A percentile compares a stretch with the other conserved stretches of the same genome.
These are phyloP conservation scores for Sebastes wilsoni DNA, from an alignment of 2,797 vertebrate genomes.

Conservation along the genomic window DNA sequence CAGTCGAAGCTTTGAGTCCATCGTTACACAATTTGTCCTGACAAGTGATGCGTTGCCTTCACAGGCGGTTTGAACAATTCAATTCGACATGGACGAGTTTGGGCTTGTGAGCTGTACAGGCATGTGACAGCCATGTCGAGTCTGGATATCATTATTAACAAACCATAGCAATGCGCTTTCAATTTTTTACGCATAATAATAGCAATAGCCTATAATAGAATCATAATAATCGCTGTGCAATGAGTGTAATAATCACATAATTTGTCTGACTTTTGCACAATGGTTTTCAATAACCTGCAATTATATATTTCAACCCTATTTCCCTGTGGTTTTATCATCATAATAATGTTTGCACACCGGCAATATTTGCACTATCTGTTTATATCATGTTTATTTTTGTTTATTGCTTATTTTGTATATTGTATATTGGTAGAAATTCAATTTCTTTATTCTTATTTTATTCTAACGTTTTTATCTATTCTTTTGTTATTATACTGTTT, in stretches of 20 bases:
- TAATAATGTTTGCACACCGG: no score
- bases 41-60: constrained; percentile 54
- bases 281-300: background rate
- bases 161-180: background rate
- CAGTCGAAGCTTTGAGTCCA: constrained; percentile 5
- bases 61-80: constrained; percentile 36
- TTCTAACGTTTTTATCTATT: no score
- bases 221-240: background rate
- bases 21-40: constrained; percentile 44
- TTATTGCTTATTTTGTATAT: no score
- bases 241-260: background rate
- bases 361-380: no score
- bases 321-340: background rate
- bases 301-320: background rate
- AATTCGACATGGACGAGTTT: constrained; percentile 52
- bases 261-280: background rate
- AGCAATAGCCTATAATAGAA: background rate
- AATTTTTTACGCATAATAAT: background rate
- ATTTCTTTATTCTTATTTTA: no score
- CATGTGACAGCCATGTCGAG: constrained; percentile 42
- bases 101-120: constrained; percentile 24
- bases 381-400: no score
- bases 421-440: no score
- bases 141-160: constrained; percentile 40
- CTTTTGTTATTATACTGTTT: no score